These are phyloP conservation scores for Eretmocerus hayati DNA, from an alignment of 2,888 invertebrate genomes.

Conservation along the genomic window DNA sequence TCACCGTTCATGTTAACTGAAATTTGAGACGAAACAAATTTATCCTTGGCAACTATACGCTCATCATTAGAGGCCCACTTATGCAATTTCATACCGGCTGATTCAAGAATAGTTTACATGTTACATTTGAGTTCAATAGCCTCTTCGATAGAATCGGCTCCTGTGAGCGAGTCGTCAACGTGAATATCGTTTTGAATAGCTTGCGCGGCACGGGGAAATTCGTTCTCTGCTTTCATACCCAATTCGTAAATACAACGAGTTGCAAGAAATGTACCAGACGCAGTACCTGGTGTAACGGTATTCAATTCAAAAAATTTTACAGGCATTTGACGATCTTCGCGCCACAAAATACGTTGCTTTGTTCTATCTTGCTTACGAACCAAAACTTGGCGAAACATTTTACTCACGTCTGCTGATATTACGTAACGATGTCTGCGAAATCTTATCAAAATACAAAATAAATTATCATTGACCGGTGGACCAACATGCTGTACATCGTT, in stretches of 20 bases:
- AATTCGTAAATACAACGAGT: conserved; percentile 15
- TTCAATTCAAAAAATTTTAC: conserved; percentile 6
- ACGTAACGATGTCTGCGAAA: conserved; percentile 10
- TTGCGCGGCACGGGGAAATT: conserved; percentile 11
- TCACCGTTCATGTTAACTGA: no score
- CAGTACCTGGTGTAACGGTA: conserved; percentile 18
- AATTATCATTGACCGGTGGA: conserved; percentile 26
- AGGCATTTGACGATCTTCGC: neutral
- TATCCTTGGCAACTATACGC: no score
- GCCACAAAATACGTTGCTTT: conserved; percentile 13
- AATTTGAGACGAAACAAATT: no score
- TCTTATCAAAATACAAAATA: conserved; percentile 16
- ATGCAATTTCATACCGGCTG: neutral
- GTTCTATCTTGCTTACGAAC: conserved; percentile 9
- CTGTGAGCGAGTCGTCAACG: conserved; percentile 25
- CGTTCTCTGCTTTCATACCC: conserved; percentile 17
- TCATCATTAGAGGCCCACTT: neutral
- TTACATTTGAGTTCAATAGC: conserved; percentile 4
- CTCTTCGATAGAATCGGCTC: conserved; percentile 21
- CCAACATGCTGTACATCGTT: conserved; percentile 28
- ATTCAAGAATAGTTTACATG: neutral
- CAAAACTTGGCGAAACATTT: conserved; percentile 6
- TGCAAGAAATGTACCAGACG: conserved; percentile 14
- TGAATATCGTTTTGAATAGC: conserved; percentile 20
- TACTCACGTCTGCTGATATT: conserved; percentile 12